Conservation (phyloP, 2,888 invertebrate species). For the Ophonus ardosiacus region DNA sequence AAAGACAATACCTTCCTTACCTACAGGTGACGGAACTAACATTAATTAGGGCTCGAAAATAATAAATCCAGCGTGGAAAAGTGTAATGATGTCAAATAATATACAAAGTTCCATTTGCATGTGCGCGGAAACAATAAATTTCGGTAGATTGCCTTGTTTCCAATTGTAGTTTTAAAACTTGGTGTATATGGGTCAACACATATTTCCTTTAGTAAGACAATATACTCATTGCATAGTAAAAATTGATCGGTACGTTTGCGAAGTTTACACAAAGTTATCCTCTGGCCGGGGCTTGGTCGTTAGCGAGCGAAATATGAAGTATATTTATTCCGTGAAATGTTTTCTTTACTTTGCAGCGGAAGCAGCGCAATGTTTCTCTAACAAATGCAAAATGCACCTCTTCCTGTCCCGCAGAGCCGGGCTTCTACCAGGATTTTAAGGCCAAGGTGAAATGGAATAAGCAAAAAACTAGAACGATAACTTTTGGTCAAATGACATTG, state of each 20-base stretch:
- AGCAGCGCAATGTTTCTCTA: conserved; percentile 52
- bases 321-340: conserved; percentile 53
- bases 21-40: too few relatives aligned
- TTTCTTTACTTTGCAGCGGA: conserved; percentile 55
- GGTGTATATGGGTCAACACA: conserved; percentile 50
- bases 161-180: conserved; percentile 55
- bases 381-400: conserved; percentile 49
- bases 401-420: neutral
- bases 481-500: too few relatives aligned
- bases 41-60: too few relatives aligned
- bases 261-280: conserved; percentile 56
- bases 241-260: conserved; percentile 52
- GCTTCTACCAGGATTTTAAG: neutral
- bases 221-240: conserved; percentile 24
- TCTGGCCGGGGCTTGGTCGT: conserved; percentile 25
- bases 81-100: neutral
- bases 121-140: conserved; percentile 36
- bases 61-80: neutral
- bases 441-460: too few relatives aligned
- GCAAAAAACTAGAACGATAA: too few relatives aligned
- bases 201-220: conserved; percentile 52
- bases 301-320: conserved; percentile 60
- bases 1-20: too few relatives aligned
- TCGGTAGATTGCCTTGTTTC: conserved; percentile 4
- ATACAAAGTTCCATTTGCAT: conserved; percentile 7